Evolutionary conservation across 2,113 vertebrate genomes (phyloP).

Genomic region (Mola mola): DNA sequence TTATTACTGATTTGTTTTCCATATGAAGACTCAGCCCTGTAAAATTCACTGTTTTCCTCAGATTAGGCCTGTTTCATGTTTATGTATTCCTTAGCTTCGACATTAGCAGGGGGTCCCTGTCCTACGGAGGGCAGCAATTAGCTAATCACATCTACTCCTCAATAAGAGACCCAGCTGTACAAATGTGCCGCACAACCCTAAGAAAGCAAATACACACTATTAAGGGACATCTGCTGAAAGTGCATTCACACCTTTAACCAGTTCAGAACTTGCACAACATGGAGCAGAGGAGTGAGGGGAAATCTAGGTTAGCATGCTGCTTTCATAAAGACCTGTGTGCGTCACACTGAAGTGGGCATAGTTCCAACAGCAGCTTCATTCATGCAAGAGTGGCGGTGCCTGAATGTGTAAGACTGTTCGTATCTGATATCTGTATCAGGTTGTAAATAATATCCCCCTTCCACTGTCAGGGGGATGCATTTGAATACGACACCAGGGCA

Average conservation of each 20-base stretch:
- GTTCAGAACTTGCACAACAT: constrained; percentile 2
- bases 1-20: neutral
- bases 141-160: constrained; percentile 68
- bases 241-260: constrained; percentile 25
- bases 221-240: constrained; percentile 56
- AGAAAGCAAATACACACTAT: constrained; percentile 70
- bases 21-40: too few species aligned
- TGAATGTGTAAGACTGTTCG: constrained; percentile 37
- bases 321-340: constrained; percentile 43
- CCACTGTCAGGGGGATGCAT: constrained; percentile 28
- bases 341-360: constrained; percentile 30
- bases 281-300: constrained; percentile 3
- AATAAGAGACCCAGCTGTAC: constrained; percentile 69
- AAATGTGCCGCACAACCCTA: constrained; percentile 65
- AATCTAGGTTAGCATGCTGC: constrained; percentile 51
- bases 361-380: constrained; percentile 38
- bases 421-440: constrained; percentile 60
- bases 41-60: constrained; percentile 10
- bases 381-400: constrained; percentile 26
- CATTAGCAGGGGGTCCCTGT: constrained; percentile 46
- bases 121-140: constrained; percentile 59
- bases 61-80: constrained; percentile 42
- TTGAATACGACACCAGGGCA: constrained; percentile 44
- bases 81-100: constrained; percentile 57
- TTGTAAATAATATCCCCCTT: constrained; percentile 58